phyloP scores from a whole-genome alignment of 1,140 invertebrate genomes.

The Oreohelix idahoensis region DNA sequence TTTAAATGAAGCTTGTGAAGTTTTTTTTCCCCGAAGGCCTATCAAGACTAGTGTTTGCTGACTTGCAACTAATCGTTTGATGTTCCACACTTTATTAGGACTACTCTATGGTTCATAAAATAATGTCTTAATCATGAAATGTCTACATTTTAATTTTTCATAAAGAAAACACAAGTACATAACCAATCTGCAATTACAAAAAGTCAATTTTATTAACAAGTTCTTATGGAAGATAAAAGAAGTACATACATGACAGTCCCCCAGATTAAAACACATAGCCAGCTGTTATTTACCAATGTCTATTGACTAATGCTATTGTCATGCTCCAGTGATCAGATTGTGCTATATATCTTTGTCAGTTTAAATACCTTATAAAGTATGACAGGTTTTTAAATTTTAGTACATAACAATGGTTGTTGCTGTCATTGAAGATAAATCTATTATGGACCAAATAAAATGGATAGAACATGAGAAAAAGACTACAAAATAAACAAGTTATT shows the following conservation, averaged over 20 bases:
- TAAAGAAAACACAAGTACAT: not conserved
- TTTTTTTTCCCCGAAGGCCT: no score
- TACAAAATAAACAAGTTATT: no score
- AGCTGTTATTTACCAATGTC: not conserved
- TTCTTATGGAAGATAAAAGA: conserved; percentile 38
- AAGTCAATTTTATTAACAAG: conserved; percentile 40
- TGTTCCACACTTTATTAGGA: no score
- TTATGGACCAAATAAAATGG: not conserved
- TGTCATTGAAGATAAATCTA: not conserved
- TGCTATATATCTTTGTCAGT: conserved; percentile 8
- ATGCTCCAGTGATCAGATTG: not conserved
- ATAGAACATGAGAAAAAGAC: no score
- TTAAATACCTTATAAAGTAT: not conserved
- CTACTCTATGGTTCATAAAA: no score
- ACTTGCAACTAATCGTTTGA: no score
- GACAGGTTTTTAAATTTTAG: not conserved
- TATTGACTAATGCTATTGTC: not conserved
- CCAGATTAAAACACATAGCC: conserved; percentile 4
- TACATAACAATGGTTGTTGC: not conserved
- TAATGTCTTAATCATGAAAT: no score
- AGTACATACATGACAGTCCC: conserved; percentile 23
- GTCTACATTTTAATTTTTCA: not conserved
- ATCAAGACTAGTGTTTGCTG: no score
- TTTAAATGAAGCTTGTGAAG: no score
- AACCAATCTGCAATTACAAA: not conserved